Conservation (phyloP, 2,888 invertebrate species). For the Onthophagus sagittarius region DNA sequence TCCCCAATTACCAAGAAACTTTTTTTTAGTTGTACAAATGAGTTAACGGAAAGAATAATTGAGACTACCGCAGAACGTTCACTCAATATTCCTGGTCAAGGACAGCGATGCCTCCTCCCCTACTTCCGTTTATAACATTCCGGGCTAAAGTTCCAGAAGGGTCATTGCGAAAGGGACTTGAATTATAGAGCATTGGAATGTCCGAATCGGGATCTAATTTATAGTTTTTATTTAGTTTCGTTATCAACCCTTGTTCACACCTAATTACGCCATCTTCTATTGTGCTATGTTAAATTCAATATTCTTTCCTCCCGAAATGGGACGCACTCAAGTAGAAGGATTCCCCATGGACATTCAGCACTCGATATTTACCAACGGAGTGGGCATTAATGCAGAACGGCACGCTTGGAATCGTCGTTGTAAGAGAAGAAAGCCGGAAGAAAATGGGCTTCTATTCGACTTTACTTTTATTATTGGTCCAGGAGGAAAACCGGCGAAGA, state of each 20-base stretch:
- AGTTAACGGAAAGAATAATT: not conserved
- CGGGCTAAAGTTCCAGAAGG: not conserved
- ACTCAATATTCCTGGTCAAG: not conserved
- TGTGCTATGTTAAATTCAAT: not conserved
- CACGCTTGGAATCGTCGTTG: not conserved
- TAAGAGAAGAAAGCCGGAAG: not conserved
- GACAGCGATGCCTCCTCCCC: not conserved
- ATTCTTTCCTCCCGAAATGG: not conserved
- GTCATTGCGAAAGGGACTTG: not conserved
- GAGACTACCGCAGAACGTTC: not conserved
- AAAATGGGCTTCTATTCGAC: not conserved
- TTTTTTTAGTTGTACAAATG: not conserved
- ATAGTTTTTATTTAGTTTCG: not conserved
- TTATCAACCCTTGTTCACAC: not conserved
- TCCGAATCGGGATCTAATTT: not conserved
- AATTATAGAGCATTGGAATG: not conserved
- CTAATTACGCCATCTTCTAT: not conserved
- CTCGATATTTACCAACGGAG: not conserved
- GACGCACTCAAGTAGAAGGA: not conserved
- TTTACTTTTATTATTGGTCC: not conserved
- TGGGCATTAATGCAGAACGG: not conserved
- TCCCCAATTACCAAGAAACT: not conserved
- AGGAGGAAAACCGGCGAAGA: not conserved
- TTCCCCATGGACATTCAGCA: not conserved
- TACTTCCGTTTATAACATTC: not conserved